Conservation (phyloP, 2,888 invertebrate genomes). For the Drymonia ruficornis region DNA sequence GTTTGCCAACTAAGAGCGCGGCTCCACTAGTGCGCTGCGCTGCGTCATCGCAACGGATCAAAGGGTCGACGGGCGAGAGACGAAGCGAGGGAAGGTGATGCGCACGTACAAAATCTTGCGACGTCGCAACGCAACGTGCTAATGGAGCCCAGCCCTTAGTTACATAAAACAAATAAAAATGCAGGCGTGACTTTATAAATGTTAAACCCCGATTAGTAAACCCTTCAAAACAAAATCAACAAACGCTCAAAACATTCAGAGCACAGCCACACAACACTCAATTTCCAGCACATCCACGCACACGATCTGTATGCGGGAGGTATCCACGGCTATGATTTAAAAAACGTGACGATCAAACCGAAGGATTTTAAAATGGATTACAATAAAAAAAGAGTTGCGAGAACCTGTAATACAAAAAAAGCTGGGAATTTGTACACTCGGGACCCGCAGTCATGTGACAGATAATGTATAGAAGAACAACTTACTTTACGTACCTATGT, state of each 20-base stretch:
- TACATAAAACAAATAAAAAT: too few species aligned
- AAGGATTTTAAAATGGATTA: conserved; percentile 37
- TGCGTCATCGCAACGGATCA: too few species aligned
- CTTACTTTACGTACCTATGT: background rate
- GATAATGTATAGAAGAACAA: background rate
- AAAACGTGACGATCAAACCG: conserved; percentile 61
- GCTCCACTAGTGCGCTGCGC: too few species aligned
- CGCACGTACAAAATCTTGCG: too few species aligned
- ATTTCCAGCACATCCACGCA: conserved; percentile 38
- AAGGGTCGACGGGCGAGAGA: too few species aligned
- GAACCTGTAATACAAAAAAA: conserved; percentile 32
- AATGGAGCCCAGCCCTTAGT: too few species aligned
- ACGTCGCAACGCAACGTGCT: too few species aligned
- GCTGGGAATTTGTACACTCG: conserved; percentile 15
- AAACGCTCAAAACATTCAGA: conserved; percentile 16
- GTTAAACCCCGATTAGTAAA: background rate
- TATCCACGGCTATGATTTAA: conserved; percentile 55
- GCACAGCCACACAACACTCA: conserved; percentile 27
- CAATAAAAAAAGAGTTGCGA: conserved; percentile 39
- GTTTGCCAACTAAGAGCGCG: too few species aligned
- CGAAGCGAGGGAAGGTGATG: too few species aligned
- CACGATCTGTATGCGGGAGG: conserved; percentile 55
- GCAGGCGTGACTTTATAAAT: too few species aligned
- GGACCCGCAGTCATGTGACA: conserved; percentile 1
- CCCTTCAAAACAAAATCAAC: conserved; percentile 3